A percentile compares a stretch with the other conserved stretches of the same genome.
These are phyloP conservation scores for Harpagoxenus sublaevis DNA, from an alignment of 2,888 invertebrate species.

Conservation along the genomic window DNA sequence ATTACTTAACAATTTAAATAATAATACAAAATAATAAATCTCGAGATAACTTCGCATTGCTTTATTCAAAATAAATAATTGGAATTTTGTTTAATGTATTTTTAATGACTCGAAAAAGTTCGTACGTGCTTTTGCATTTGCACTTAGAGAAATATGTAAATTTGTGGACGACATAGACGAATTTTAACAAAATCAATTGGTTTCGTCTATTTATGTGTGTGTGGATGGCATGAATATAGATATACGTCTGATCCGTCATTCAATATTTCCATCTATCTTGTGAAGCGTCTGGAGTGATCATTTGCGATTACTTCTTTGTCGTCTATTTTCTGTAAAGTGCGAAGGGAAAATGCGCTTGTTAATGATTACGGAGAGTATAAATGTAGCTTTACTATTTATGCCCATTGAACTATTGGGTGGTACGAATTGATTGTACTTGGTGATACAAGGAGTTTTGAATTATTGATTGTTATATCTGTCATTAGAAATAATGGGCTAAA, in stretches of 20 bases:
- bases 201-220: slow-evolving; percentile 7
- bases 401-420: background rate
- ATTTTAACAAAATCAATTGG: slow-evolving; percentile 37
- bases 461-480: background rate
- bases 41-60: background rate
- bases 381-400: slow-evolving; percentile 4
- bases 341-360: slow-evolving; percentile 11
- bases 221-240: slow-evolving; percentile 9
- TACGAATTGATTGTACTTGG: background rate
- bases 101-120: background rate
- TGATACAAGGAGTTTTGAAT: slow-evolving; percentile 1
- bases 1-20: background rate
- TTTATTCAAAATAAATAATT: background rate
- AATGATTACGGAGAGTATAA: background rate
- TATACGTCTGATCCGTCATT: background rate
- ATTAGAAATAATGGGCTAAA: background rate
- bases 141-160: background rate
- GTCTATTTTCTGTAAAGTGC: background rate
- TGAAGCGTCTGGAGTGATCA: background rate
- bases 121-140: background rate
- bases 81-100: background rate
- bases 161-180: background rate
- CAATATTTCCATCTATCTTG: slow-evolving; percentile 7
- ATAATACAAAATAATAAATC: background rate
- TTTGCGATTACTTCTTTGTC: background rate